Evolutionary conservation across 2,113 vertebrate species (phyloP).

Genomic region (Nycticebus coucang): DNA sequence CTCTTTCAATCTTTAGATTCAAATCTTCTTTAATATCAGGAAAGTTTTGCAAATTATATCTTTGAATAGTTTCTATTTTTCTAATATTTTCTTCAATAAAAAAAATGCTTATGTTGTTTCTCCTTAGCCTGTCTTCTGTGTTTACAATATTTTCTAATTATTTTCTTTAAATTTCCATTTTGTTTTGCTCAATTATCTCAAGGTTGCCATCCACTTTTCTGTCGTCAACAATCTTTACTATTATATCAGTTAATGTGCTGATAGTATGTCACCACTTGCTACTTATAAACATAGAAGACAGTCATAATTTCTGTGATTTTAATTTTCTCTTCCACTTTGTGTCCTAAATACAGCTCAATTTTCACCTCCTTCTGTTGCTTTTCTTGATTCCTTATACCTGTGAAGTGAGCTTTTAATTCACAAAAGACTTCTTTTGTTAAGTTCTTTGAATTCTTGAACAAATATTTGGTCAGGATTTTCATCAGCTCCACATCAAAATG

Average conservation of each 20-base stretch:
- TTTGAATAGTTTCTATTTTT: constrained; percentile 19
- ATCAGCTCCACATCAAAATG: constrained; percentile 1
- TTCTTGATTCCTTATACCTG: constrained; percentile 11
- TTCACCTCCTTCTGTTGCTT: constrained; percentile 5
- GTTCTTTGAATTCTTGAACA: constrained; percentile 44
- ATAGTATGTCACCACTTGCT: neutral
- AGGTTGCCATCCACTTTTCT: neutral
- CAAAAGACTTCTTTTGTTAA: neutral
- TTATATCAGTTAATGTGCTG: neutral
- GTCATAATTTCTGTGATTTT: constrained; percentile 4
- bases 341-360: constrained; percentile 23
- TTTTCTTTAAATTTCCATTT: neutral
- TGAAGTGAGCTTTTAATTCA: constrained; percentile 14
- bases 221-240: neutral
- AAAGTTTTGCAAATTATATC: neutral
- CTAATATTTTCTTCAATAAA: neutral
- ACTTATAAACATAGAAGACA: neutral
- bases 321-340: constrained; percentile 12
- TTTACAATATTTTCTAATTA: neutral
- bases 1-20: neutral
- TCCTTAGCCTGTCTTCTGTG: constrained; percentile 34
- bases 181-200: neutral
- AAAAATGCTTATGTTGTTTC: neutral
- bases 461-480: constrained; percentile 55
- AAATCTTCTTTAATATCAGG: neutral